Percentiles rank a stretch among this genome's conserved stretches.
Conservation (phyloP, 1,140 invertebrate genomes). For the Aphelenchoides avenae region DNA sequence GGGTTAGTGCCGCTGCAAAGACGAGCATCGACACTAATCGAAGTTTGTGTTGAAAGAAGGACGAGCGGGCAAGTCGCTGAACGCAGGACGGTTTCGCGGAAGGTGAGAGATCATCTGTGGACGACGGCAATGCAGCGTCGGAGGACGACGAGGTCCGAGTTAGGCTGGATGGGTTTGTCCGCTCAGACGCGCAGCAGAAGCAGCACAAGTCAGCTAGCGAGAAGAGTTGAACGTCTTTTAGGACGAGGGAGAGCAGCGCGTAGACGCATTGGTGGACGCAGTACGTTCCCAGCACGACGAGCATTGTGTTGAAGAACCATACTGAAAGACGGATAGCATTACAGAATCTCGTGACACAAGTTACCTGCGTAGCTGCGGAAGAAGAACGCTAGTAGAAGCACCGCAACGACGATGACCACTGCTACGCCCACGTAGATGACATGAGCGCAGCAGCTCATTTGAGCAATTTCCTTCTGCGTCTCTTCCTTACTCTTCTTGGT, state of each 20-base stretch:
- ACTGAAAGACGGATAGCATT: conserved; percentile 43
- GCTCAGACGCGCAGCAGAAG: conserved; percentile 3
- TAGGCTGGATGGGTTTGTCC: conserved; percentile 16
- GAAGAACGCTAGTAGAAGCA: conserved; percentile 50
- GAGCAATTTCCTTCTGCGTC: conserved; percentile 6
- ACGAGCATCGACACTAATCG: conserved; percentile 15
- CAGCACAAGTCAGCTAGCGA: conserved; percentile 12
- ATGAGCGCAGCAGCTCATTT: conserved; percentile 21
- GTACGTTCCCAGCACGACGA: conserved; percentile 42
- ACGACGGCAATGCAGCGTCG: too few species aligned
- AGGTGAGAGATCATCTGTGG: too few species aligned
- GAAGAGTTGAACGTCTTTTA: conserved; percentile 15
- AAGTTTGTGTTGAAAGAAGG: too few species aligned
- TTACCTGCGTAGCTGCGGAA: conserved; percentile 48
- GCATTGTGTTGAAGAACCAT: conserved; percentile 46
- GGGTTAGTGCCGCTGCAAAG: conserved; percentile 17
- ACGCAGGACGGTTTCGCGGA: too few species aligned
- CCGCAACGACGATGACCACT: conserved; percentile 39
- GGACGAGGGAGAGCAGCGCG: conserved; percentile 27
- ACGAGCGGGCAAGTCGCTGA: too few species aligned
- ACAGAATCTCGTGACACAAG: not conserved
- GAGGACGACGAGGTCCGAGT: not conserved
- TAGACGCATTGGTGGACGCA: conserved; percentile 36
- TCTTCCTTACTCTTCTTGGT: not conserved
- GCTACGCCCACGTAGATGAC: conserved; percentile 24